A percentile compares a stretch with the other conserved stretches of the same genome.
These are phyloP conservation scores for Brevimyrus niger DNA, from an alignment of 2,113 vertebrate genomes.

Conservation along the genomic window DNA sequence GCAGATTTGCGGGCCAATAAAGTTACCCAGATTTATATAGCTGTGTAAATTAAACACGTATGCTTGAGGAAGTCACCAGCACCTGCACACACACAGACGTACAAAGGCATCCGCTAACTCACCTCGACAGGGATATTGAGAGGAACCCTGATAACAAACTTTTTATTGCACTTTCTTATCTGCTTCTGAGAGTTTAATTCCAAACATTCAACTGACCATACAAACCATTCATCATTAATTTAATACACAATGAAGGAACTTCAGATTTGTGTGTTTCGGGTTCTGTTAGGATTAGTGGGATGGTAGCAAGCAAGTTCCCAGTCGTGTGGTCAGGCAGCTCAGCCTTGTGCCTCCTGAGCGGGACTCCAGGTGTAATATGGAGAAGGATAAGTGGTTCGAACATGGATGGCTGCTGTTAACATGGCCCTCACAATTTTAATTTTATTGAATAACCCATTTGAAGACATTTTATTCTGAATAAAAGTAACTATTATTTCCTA, in stretches of 20 bases:
- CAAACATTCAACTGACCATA: neutral
- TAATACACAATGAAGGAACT: neutral
- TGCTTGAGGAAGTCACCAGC: neutral
- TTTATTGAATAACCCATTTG: neutral
- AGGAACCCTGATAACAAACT: neutral
- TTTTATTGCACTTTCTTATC: neutral
- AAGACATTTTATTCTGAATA: neutral
- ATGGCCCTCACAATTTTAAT: neutral
- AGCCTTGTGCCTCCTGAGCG: neutral
- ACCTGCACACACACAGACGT: neutral
- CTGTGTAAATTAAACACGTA: neutral
- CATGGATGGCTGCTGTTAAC: neutral
- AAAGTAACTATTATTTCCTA: neutral
- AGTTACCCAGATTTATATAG: neutral
- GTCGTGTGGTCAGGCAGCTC: neutral
- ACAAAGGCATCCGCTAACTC: neutral
- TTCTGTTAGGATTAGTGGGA: neutral
- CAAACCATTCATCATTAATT: neutral
- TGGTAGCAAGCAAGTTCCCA: neutral
- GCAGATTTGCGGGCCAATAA: neutral
- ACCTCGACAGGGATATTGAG: neutral
- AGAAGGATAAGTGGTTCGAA: neutral
- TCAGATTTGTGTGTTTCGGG: neutral
- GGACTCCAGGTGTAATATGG: neutral
- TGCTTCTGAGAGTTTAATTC: neutral